phyloP scores from a whole-genome alignment of 2,888 invertebrate genomes.

The Aspidiotus rigidus region DNA sequence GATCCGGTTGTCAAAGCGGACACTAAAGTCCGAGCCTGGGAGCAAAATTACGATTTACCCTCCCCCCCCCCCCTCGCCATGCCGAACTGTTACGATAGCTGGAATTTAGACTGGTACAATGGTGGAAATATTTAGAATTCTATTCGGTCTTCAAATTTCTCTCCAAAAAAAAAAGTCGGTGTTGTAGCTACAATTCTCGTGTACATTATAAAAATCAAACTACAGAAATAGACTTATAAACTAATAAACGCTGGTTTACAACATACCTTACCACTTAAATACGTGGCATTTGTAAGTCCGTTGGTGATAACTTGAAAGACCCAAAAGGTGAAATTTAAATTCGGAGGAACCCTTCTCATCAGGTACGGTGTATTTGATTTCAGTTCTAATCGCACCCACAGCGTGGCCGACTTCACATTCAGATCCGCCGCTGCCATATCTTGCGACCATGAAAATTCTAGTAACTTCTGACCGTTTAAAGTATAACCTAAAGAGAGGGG shows the following conservation, averaged over 20 bases:
- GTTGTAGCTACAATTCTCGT: too few species aligned
- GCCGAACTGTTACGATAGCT: too few species aligned
- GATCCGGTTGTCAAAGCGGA: too few species aligned
- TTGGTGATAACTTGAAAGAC: slow-evolving; percentile 54
- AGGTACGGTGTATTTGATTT: slow-evolving; percentile 44
- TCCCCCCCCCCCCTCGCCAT: too few species aligned
- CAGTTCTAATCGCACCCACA: slow-evolving; percentile 63
- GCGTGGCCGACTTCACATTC: slow-evolving; percentile 65
- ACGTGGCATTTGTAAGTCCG: slow-evolving; percentile 48
- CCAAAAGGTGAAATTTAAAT: slow-evolving; percentile 55
- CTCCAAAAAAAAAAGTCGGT: too few species aligned
- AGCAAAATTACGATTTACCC: too few species aligned
- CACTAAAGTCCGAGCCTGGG: too few species aligned
- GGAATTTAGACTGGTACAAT: too few species aligned
- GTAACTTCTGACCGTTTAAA: slow-evolving; percentile 72
- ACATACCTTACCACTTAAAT: slow-evolving; percentile 53
- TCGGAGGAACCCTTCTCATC: slow-evolving; percentile 40
- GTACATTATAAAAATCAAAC: too few species aligned
- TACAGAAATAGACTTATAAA: too few species aligned
- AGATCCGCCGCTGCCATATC: slow-evolving; percentile 51
- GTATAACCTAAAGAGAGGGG: slow-evolving; percentile 55
- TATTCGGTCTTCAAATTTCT: too few species aligned
- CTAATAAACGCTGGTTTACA: slow-evolving; percentile 25
- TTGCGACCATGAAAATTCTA: slow-evolving; percentile 68
- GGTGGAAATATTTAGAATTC: too few species aligned